phyloP scores from a whole-genome alignment of 2,113 vertebrate species.

The Conger conger region DNA sequence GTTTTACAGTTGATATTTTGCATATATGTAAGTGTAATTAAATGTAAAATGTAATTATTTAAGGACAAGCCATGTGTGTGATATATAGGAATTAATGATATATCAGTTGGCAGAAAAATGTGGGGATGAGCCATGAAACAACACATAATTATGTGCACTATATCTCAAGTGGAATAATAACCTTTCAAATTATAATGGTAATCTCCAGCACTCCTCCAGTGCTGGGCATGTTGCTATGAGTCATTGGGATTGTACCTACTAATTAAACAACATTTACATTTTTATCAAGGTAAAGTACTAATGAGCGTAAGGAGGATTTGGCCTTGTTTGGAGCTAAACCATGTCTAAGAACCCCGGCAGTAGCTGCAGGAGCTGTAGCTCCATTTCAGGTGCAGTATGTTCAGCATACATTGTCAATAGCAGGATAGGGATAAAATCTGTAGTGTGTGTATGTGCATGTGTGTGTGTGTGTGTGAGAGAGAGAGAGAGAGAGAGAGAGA shows the following conservation, averaged over 20 bases:
- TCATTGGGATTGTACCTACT: background rate
- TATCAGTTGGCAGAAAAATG: background rate
- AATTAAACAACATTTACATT: conserved; percentile 35
- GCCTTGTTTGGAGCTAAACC: background rate
- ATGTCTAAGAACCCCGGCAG: background rate
- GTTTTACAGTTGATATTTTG: background rate
- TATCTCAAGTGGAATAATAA: background rate
- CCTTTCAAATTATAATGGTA: background rate
- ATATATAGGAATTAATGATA: background rate
- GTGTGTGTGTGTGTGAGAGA: background rate
- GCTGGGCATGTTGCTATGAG: background rate
- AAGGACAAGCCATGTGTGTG: background rate
- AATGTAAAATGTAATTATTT: background rate
- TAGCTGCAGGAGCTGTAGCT: background rate
- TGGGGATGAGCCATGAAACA: background rate
- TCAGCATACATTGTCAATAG: background rate
- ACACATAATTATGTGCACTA: background rate
- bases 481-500: background rate
- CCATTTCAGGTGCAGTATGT: conserved; percentile 30
- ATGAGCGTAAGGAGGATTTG: conserved; percentile 25
- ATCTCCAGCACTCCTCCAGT: background rate
- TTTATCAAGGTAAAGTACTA: conserved; percentile 37
- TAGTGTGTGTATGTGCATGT: background rate
- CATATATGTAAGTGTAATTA: background rate
- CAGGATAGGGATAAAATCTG: background rate